Conservation (phyloP, 1,140 invertebrate genomes). For the Rhopalosiphum maidis region DNA sequence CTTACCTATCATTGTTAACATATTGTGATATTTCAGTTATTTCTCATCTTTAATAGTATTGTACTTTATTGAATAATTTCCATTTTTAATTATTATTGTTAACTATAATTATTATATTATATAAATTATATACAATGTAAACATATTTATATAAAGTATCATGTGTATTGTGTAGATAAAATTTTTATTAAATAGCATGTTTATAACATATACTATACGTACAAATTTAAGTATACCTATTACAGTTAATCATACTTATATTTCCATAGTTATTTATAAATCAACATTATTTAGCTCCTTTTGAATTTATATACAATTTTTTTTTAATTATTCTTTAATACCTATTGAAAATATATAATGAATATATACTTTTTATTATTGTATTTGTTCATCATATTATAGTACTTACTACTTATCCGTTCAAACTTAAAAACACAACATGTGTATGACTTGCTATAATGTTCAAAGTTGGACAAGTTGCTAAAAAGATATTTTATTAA, state of each 20-base stretch:
- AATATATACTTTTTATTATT: not conserved
- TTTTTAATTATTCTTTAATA: not conserved
- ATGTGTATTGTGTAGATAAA: not conserved
- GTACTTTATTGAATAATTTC: not conserved
- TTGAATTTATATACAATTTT: not conserved
- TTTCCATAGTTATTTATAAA: not conserved
- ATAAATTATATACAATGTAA: not conserved
- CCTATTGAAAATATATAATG: not conserved
- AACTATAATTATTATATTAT: not conserved
- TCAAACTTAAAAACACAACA: no score
- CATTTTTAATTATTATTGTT: not conserved
- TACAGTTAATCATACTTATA: not conserved
- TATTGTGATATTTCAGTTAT: conserved; percentile 36
- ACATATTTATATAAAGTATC: not conserved
- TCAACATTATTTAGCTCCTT: not conserved
- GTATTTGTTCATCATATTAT: not conserved
- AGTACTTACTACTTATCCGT: no score
- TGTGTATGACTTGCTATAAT: no score
- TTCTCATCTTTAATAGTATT: not conserved
- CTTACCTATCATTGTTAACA: conserved; percentile 26
- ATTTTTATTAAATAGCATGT: not conserved
- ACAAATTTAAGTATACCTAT: no score
- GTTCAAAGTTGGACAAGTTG: not conserved
- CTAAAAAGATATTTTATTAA: not conserved
- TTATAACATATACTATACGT: not conserved